Conservation (phyloP, 1,140 invertebrate genomes). For the Schlechtendalia chinensis region DNA sequence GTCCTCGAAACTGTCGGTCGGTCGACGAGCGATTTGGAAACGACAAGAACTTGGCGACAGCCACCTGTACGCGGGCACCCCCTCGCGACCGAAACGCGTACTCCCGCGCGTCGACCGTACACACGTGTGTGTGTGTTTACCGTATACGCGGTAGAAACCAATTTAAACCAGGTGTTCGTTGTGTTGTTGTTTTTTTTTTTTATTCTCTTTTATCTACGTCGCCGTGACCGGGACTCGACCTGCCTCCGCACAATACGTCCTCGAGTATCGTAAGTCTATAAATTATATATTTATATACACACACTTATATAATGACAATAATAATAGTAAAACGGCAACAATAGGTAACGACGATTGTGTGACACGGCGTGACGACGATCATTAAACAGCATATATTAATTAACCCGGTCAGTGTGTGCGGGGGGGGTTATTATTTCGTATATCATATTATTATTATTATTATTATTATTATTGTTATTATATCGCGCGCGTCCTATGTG, state of each 20-base stretch:
- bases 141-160: conserved; percentile 25
- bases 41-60: too few relatives aligned
- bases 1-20: too few relatives aligned
- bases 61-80: too few relatives aligned
- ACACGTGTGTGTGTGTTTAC: too few relatives aligned
- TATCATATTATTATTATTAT: not conserved
- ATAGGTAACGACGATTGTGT: not conserved
- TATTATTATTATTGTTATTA: not conserved
- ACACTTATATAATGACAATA: not conserved
- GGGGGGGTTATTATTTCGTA: not conserved
- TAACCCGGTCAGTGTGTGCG: not conserved
- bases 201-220: conserved; percentile 6
- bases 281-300: not conserved
- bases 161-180: conserved; percentile 47
- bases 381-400: conserved; percentile 45
- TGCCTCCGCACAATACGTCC: conserved; percentile 18
- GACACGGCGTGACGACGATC: conserved; percentile 39
- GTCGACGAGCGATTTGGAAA: too few relatives aligned
- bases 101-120: too few relatives aligned
- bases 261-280: not conserved
- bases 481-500: too few relatives aligned
- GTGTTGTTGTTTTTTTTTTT: not conserved
- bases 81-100: too few relatives aligned
- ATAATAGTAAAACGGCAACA: conserved; percentile 26
- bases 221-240: not conserved